Base-by-base conservation (phyloP, 1,140 invertebrate genomes). In the Drosophila miranda region DNA sequence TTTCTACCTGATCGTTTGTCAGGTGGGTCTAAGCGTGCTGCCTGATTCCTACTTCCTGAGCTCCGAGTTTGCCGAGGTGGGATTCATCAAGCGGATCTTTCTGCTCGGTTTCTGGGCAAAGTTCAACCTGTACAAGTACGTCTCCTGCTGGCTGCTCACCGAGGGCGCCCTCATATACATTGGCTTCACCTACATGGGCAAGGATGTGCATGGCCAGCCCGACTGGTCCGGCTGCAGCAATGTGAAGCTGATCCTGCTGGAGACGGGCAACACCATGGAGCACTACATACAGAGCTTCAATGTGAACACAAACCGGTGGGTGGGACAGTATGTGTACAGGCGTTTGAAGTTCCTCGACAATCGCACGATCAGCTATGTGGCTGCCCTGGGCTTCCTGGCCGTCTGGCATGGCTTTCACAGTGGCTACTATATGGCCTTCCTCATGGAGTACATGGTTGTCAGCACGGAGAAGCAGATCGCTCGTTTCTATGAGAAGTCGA, bases 241-340 rank as follows among this genome's bases (percentile, higher is more conserved):
- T 91, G 95, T 98, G 0, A 94, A 96, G 75, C 79, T 98, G 1
- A 78, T 91, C 26, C 91, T 94, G 0, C 96, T 96, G 83, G 97
- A 98, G 92, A 94, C 93, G 23, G 94, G 95, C 4, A 95, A 94
- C 2, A 95, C 95, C 45, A 97, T 98, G 91, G 94, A 95, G 57
- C 94, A 97, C 78, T 95, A 97, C 78, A 96, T 98, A 48, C 92
- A 94, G 58, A 96, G 96, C 9, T 99, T 99, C 89, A 99, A 99
- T 90, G 96, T 95, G 49, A 98, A 98, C 83, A 99, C 98, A 0
- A 99, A 99, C 92, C 92, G 95, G 23, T 99, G 98, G 96, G 95
- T 96, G 49, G 94, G 95, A 0, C 95, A 97, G 91, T 98, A 99
- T 87, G 92, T 99, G 43, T 99, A 97, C 90, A 99, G 99, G 90